Evolutionary conservation across 92 coral and sea anemone species (phyloP).

Genomic region (Umimayanthus kanabou): DNA sequence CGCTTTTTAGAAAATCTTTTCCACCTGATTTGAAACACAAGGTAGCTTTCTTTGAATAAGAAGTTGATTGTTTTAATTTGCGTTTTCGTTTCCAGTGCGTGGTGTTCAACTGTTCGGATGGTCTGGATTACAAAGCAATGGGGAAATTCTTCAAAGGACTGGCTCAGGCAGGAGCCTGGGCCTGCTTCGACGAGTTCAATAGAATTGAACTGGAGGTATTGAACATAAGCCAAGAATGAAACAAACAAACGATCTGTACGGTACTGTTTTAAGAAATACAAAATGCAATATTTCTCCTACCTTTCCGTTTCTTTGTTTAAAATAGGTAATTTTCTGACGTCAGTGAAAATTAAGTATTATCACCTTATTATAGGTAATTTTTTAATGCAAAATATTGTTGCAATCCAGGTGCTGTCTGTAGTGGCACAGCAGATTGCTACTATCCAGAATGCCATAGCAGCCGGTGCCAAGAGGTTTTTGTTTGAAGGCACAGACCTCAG

Average conservation of each 20-base stretch:
- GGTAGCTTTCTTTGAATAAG: background rate
- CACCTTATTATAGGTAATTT: background rate
- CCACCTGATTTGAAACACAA: background rate
- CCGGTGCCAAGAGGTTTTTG: conserved; percentile 75
- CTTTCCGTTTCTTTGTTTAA: no score
- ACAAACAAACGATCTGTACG: no score
- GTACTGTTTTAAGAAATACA: no score
- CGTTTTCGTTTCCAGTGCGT: conserved; percentile 72
- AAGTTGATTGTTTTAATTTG: background rate
- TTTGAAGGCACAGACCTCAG: conserved; percentile 98
- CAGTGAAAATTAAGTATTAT: no score
- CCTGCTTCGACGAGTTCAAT: conserved; percentile 98
- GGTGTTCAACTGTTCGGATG: conserved; percentile 97
- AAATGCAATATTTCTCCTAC: no score
- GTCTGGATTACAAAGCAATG: conserved; percentile 98
- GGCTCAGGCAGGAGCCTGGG: conserved; percentile 98
- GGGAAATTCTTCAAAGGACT: conserved; percentile 98
- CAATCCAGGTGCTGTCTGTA: conserved; percentile 89
- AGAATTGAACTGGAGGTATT: conserved; percentile 94
- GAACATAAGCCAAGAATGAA: no score
- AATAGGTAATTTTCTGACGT: no score
- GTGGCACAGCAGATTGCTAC: conserved; percentile 99
- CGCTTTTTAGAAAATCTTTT: no score
- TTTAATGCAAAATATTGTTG: background rate
- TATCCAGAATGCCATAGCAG: conserved; percentile 97